Conservation (phyloP, 2,113 vertebrate genomes). For the Guaruba guarouba region DNA sequence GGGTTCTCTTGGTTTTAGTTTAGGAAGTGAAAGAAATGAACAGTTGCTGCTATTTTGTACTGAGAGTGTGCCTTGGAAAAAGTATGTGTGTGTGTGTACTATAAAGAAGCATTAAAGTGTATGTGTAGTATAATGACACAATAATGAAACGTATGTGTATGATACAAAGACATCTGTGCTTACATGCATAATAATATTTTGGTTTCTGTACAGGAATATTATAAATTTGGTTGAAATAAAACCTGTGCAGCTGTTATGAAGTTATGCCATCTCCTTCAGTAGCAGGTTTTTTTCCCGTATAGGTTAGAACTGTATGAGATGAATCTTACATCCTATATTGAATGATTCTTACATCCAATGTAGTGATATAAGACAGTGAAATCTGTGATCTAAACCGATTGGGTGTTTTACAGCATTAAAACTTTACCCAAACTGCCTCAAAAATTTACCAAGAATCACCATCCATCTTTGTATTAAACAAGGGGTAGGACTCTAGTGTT, state of each 20-base stretch:
- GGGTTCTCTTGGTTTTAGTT: background rate
- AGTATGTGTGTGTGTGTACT: background rate
- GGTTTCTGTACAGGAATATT: background rate
- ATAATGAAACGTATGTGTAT: background rate
- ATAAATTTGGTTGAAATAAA: background rate
- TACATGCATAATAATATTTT: background rate
- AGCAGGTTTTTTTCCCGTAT: background rate
- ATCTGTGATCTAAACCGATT: background rate
- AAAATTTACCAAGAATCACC: background rate
- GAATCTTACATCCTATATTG: background rate
- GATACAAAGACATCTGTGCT: background rate
- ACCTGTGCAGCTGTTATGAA: background rate
- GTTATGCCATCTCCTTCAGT: background rate
- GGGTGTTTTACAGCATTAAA: background rate
- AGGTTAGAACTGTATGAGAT: background rate
- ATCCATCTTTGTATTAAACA: background rate
- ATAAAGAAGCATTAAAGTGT: background rate
- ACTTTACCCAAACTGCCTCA: background rate
- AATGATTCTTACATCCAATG: background rate
- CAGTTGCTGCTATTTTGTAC: conserved; percentile 5
- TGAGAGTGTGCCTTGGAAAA: background rate
- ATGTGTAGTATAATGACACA: background rate
- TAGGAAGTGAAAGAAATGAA: background rate
- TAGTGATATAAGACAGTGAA: background rate
- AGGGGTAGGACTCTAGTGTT: background rate